Evolutionary conservation across 2,113 vertebrate genomes (phyloP), one percentile per base, ranked within the genome.

Genomic region (Rhinogobius similis): DNA sequence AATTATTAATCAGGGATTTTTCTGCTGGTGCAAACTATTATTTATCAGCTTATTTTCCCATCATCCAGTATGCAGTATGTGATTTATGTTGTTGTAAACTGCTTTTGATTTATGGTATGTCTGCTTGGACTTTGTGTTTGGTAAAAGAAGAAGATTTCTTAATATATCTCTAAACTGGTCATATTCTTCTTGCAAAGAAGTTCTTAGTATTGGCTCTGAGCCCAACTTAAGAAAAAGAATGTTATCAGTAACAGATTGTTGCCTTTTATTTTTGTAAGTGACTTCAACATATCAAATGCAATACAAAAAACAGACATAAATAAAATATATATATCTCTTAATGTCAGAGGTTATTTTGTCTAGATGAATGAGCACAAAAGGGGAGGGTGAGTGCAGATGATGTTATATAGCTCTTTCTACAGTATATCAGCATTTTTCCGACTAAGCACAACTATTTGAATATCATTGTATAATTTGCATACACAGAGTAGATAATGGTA

Each of bases 221-320:
- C 52, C 26, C 46, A 50, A 46, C 18, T 83, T 62, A 83, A 65
- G 86, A 36, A 66, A 56, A 58, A 21, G 62, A 71, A 58, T 81
- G 70, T 76, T 76, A 73, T 86, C 65, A 84, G 78, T 84, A 83
- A 79, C 77, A 44, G 7, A 75, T 74, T 75, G 61, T 62, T 32
- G 29, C 10, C n/a, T 39, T 62, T 62, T 63, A 41, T 41, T 16
- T 41, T 41, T 41, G 16, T 32, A 61, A 32, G 27, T 61, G 27
- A 61, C 27, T n/a, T n/a, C 13, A 18, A 58, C 24, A 43, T 48
- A n/a, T 61, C 46, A 56, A 69, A 65, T 20, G 43, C 16, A 63
- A 29, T 11, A 5, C 5, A 16, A 13, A 9, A 58, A 29, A 27
- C 29, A 6, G 6, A 50, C 7, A n/a, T 0, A 10, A 50, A n/a